These are phyloP conservation scores for Ispidina picta DNA, from an alignment of 2,797 vertebrate species.

Conservation along the genomic window DNA sequence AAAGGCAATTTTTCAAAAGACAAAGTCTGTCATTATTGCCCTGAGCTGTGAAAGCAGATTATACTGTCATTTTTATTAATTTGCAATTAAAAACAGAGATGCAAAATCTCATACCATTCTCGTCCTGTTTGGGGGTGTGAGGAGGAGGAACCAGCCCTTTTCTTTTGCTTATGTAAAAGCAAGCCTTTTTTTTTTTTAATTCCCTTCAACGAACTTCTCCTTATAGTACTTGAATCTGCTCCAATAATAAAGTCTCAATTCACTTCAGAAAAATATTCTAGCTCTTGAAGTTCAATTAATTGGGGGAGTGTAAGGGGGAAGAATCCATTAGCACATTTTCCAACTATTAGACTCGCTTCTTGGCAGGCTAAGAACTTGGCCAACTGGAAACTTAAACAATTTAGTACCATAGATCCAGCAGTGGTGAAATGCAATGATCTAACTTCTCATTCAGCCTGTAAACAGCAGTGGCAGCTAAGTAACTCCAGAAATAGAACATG, in stretches of 20 bases:
- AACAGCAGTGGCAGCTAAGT: background rate
- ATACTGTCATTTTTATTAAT: constrained; percentile 26
- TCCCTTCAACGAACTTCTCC: constrained; percentile 23
- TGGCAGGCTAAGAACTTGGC: background rate
- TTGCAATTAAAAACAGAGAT: constrained; percentile 59
- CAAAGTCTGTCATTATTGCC: background rate
- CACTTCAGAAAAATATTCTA: constrained; percentile 32
- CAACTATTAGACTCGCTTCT: constrained; percentile 15
- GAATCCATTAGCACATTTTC: constrained; percentile 37
- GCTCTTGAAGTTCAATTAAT: constrained; percentile 37
- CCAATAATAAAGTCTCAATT: constrained; percentile 29
- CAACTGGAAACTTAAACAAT: background rate
- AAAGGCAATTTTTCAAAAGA: background rate
- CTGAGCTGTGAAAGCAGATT: constrained; percentile 10
- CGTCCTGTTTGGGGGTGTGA: constrained; percentile 55
- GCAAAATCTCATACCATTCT: constrained; percentile 40
- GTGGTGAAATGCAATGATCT: background rate
- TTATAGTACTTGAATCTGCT: constrained; percentile 50
- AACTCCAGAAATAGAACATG: background rate
- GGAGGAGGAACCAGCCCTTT: constrained; percentile 43
- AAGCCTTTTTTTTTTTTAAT: background rate
- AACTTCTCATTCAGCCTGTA: background rate
- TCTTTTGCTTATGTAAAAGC: constrained; percentile 54
- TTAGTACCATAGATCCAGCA: background rate
- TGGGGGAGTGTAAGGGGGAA: background rate